Conservation (phyloP, 2,797 vertebrate species). For the Malurus splendens region DNA sequence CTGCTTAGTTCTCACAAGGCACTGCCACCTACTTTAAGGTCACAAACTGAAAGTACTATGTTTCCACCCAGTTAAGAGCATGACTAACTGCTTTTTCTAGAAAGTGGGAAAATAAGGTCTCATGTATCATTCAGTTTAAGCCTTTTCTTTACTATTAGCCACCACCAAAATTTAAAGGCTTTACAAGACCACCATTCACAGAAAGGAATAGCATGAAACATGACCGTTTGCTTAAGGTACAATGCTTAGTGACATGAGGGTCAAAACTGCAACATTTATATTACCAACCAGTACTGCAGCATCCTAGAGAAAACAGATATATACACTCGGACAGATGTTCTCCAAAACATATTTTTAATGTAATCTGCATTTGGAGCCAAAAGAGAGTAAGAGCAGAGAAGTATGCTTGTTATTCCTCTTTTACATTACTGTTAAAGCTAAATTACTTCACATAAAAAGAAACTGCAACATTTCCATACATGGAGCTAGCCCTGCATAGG, state of each 20-base stretch:
- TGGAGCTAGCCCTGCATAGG: neutral
- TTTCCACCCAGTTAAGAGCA: neutral
- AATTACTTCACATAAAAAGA: constrained; percentile 39
- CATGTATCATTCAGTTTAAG: neutral
- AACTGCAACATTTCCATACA: constrained; percentile 8
- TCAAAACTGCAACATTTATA: neutral
- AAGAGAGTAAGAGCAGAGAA: constrained; percentile 19
- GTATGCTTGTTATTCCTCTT: constrained; percentile 26
- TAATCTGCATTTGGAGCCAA: constrained; percentile 26
- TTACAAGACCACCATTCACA: neutral
- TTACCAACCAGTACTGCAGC: neutral
- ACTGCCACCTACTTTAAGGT: neutral
- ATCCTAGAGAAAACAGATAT: neutral
- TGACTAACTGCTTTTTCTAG: neutral
- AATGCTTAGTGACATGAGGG: neutral
- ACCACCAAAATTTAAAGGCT: neutral
- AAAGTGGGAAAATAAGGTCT: neutral
- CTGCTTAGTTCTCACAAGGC: neutral
- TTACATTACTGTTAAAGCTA: constrained; percentile 36
- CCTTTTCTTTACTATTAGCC: neutral
- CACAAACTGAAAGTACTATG: neutral
- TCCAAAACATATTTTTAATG: constrained; percentile 58
- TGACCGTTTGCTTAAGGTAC: neutral
- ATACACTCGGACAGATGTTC: constrained; percentile 20
- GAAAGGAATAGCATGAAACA: neutral